Evolutionary conservation across 2,888 invertebrate species (phyloP), one percentile per base, ranked within the genome.

Genomic region (Agrotis puta): DNA sequence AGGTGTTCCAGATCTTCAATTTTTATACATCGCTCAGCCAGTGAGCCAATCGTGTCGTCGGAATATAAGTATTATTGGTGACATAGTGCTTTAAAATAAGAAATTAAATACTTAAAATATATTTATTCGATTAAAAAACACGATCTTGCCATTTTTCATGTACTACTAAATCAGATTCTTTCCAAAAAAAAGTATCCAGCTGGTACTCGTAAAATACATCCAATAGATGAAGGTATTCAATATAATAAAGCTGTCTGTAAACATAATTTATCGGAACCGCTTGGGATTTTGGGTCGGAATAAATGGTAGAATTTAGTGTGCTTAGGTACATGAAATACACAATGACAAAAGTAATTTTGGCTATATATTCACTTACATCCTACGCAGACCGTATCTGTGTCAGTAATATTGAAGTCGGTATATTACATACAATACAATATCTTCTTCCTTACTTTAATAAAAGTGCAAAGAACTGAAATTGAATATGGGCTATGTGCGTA

Each of bases 261-360:
- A 57, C 27, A 64, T 48, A 62, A 76, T 76, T 76, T 76, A 76
- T 62, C 48, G 59, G 24, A 11, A 43, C 16, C 18, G n/a, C 61
- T 75, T 48, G 64, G 56, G 56, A 76, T 16, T 61, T 65, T 58
- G 24, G 58, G 57, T 24, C 71, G 74, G 63, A 76, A 76, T 76
- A 71, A 76, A 76, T 71, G 62, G 61, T 48, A 18, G 47, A 62
- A 50, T 65, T 56, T 58, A 20, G 57, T 65, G 24, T 27, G 59
- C 56, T 39, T 57, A 39, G 39, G 39, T 11, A 57, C 20, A n/a
- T 33, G 51, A 69, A 58, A 58, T 69, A 74, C 47, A 13, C 20
- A 47, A 62, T 61, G 27, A 27, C 24, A 61, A 51, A 64, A 53
- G 39, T 61, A 61, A 22, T 70, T 50, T 64, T 61, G n/a, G 22